These are phyloP conservation scores for Helicoverpa assulta DNA, from an alignment of 2,888 invertebrate species.

Conservation along the genomic window DNA sequence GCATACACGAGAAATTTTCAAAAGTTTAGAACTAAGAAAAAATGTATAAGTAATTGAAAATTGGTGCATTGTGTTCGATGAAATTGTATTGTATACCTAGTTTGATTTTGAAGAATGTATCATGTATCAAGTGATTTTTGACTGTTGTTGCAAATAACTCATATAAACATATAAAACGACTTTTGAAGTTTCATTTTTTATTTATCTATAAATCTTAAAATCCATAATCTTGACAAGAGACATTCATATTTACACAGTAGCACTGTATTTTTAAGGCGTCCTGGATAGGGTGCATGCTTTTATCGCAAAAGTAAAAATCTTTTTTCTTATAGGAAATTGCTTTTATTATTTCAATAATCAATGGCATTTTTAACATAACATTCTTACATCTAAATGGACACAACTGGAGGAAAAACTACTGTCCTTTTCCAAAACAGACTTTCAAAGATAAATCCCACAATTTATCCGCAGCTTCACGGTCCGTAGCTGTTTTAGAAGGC, in stretches of 20 bases:
- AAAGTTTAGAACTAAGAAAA: conserved; percentile 51
- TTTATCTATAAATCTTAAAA: too few relatives aligned
- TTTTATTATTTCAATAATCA: too few relatives aligned
- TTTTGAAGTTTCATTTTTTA: conserved; percentile 6
- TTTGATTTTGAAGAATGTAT: conserved; percentile 31
- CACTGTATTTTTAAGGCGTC: too few relatives aligned
- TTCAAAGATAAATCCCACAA: conserved; percentile 94
- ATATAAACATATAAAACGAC: conserved; percentile 52
- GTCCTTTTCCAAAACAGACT: conserved; percentile 21
- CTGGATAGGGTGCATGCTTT: too few relatives aligned
- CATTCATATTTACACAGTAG: too few relatives aligned
- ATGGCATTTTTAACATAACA: too few relatives aligned
- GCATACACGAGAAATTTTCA: conserved; percentile 29
- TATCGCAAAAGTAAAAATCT: too few relatives aligned
- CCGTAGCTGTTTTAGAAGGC: conserved; percentile 89
- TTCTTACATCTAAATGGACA: neutral
- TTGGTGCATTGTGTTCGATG: conserved; percentile 45
- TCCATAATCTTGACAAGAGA: too few relatives aligned
- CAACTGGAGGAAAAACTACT: neutral
- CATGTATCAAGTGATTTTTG: conserved; percentile 44
- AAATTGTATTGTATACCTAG: conserved; percentile 39
- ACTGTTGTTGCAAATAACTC: conserved; percentile 48
- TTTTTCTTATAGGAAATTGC: too few relatives aligned
- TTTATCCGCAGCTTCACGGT: conserved; percentile 92
- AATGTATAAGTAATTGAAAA: conserved; percentile 47